These are phyloP conservation scores for Montipora sp. DNA, from an alignment of 64 coral and sea anemone species.

Conservation along the genomic window DNA sequence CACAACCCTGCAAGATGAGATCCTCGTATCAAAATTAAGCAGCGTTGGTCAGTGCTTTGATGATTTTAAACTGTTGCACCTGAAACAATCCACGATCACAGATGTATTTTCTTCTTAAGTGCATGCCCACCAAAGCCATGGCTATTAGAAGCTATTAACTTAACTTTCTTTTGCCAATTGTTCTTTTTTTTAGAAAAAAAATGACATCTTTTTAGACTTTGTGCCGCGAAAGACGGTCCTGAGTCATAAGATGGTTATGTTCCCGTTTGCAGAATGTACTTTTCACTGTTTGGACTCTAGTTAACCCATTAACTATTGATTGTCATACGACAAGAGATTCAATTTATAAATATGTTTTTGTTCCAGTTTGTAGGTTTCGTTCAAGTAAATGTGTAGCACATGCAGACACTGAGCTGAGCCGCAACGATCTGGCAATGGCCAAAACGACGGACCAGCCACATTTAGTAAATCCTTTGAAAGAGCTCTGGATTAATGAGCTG, in stretches of 20 bases:
- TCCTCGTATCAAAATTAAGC: constrained; percentile 24
- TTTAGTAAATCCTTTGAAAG: no score
- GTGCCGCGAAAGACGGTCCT: background rate
- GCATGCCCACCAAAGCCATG: background rate
- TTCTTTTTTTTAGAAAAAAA: background rate
- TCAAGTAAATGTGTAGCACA: constrained; percentile 11
- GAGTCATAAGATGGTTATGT: background rate
- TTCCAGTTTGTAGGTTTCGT: constrained; percentile 50
- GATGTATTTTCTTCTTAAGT: constrained; percentile 5
- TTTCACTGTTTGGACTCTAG: constrained; percentile 12
- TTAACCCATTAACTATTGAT: constrained; percentile 23
- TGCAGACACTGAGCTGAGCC: no score
- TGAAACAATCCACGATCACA: constrained; percentile 39
- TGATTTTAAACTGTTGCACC: constrained; percentile 41
- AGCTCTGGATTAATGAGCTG: no score
- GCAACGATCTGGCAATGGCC: no score
- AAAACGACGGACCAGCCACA: no score
- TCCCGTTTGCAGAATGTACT: constrained; percentile 21
- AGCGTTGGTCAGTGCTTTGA: constrained; percentile 33
- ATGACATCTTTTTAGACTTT: background rate
- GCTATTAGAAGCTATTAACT: background rate
- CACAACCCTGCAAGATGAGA: no score
- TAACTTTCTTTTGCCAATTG: background rate
- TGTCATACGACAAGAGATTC: constrained; percentile 6
- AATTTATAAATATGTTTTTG: constrained; percentile 35